phyloP scores from a whole-genome alignment of 2,113 vertebrate genomes.

The rat (Rattus norvegicus) region DNA sequence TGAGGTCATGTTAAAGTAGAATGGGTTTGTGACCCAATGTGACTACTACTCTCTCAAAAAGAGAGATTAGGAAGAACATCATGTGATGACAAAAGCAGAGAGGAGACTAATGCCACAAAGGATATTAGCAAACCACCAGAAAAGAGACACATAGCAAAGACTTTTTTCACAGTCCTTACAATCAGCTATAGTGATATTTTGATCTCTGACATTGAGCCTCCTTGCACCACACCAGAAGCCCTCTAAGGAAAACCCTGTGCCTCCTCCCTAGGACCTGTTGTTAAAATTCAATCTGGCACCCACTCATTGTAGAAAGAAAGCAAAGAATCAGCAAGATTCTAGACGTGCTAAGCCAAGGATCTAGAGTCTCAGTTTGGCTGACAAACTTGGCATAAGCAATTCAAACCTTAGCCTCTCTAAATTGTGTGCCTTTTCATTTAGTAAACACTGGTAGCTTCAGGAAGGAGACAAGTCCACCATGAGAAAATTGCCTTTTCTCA shows the following conservation, averaged over 20 bases:
- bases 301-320: not conserved
- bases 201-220: not conserved
- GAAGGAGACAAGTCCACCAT: not conserved
- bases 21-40: not conserved
- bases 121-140: not conserved
- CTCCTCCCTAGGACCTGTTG: not conserved
- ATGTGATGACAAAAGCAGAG: not conserved
- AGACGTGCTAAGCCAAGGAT: not conserved
- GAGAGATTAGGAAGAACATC: not conserved
- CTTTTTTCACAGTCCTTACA: not conserved
- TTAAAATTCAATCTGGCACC: not conserved
- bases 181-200: not conserved
- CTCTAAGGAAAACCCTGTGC: not conserved
- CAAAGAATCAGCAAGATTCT: not conserved
- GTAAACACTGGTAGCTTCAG: not conserved
- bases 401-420: not conserved
- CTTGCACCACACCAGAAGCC: not conserved
- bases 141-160: not conserved
- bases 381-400: not conserved
- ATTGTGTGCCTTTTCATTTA: not conserved
- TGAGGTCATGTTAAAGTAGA: not conserved
- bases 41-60: not conserved
- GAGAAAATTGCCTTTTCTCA: not conserved
- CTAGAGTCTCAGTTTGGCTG: not conserved
- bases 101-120: not conserved